phyloP scores from a whole-genome alignment of 2,113 vertebrate species.

The Lontra canadensis region DNA sequence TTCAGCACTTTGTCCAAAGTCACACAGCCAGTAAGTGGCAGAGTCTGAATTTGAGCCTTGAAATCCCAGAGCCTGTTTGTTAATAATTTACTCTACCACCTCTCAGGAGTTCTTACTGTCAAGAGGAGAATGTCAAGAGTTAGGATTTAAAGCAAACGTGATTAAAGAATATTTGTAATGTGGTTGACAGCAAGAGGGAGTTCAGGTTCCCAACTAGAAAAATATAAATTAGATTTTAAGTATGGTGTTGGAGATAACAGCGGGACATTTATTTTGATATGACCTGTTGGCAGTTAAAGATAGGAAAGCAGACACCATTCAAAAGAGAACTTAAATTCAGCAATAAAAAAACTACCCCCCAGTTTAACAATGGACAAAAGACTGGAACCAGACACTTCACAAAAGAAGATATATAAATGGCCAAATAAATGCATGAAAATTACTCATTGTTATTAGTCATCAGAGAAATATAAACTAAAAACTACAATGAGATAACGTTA shows the following conservation, averaged over 20 bases:
- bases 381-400: background rate
- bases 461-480: constrained; percentile 35
- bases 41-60: background rate
- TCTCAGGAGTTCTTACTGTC: background rate
- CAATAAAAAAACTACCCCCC: background rate
- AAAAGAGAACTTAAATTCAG: constrained; percentile 43
- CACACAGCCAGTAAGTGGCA: background rate
- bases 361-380: background rate
- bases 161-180: background rate
- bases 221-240: constrained; percentile 6
- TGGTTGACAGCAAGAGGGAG: background rate
- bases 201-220: constrained; percentile 15
- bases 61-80: background rate
- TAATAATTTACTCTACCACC: background rate
- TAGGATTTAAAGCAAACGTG: background rate
- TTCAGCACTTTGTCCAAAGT: constrained; percentile 16
- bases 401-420: background rate
- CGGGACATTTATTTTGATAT: constrained; percentile 30
- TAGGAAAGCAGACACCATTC: constrained; percentile 1
- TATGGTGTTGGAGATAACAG: constrained; percentile 11
- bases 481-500: background rate
- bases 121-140: background rate
- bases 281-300: background rate
- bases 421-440: background rate
- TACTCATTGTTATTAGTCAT: background rate